Conservation (phyloP, 2,797 vertebrate genomes). For the Lagodon rhomboides region DNA sequence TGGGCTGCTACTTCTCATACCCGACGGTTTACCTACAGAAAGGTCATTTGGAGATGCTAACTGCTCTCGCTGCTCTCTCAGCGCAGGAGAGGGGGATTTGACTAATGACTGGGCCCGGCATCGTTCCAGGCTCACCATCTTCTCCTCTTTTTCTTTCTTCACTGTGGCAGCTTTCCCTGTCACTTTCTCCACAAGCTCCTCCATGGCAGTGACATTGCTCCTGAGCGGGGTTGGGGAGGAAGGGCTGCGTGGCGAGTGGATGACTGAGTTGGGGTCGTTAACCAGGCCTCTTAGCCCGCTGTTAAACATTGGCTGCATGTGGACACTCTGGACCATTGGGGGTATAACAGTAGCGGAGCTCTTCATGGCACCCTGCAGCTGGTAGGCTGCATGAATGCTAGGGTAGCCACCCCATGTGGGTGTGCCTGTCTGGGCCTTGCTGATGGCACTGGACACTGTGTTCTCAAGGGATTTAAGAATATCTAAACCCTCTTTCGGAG, state of each 20-base stretch:
- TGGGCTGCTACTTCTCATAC: constrained; percentile 86
- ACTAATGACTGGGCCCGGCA: constrained; percentile 87
- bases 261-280: constrained; percentile 82
- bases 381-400: constrained; percentile 99
- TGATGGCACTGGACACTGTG: constrained; percentile 98
- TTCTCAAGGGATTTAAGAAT: constrained; percentile 99
- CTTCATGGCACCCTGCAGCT: constrained; percentile 93
- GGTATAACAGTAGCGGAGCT: constrained; percentile 80
- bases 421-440: constrained; percentile 98
- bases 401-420: constrained; percentile 99
- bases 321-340: constrained; percentile 91
- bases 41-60: constrained; percentile 88
- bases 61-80: constrained; percentile 92
- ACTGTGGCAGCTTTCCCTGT: constrained; percentile 92
- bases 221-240: constrained; percentile 94
- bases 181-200: constrained; percentile 98
- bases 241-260: constrained; percentile 93
- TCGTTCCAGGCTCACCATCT: constrained; percentile 86
- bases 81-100: constrained; percentile 90
- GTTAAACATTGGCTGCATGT: constrained; percentile 93
- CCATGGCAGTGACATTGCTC: constrained; percentile 99
- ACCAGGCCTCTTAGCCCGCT: constrained; percentile 84
- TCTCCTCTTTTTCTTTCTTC: constrained; percentile 94
- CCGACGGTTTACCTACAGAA: constrained; percentile 79
- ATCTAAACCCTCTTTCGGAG: constrained; percentile 95